Percentiles rank a stretch among this genome's conserved stretches.
These are phyloP conservation scores for Poicephalus meyeri DNA, from an alignment of 2,113 vertebrate species.

Conservation along the genomic window DNA sequence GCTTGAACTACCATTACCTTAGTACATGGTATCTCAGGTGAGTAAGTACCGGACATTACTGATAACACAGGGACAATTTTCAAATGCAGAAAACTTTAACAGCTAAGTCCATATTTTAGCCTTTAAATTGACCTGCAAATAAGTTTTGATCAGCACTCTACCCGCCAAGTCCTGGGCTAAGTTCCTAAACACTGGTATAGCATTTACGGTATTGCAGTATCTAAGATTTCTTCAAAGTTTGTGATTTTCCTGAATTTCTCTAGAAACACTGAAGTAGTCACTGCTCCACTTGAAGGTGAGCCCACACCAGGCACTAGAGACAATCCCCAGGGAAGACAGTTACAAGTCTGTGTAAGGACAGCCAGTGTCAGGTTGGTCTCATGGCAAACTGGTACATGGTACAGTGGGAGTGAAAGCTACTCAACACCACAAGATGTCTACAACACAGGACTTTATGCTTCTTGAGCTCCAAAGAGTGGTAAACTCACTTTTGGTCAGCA, in stretches of 20 bases:
- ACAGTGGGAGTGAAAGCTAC: neutral
- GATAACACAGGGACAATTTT: neutral
- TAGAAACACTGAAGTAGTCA: neutral
- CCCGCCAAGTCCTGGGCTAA: neutral
- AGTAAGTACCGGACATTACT: neutral
- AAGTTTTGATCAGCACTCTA: neutral
- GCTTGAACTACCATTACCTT: neutral
- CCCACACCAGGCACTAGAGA: too few species aligned
- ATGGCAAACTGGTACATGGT: neutral
- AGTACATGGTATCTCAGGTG: neutral
- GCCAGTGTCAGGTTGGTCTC: neutral
- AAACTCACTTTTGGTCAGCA: neutral
- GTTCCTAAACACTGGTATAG: neutral
- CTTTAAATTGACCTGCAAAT: neutral
- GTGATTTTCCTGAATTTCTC: neutral
- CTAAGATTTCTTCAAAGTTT: neutral
- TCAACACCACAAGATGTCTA: neutral
- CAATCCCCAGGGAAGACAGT: fast-evolving
- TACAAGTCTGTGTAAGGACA: neutral
- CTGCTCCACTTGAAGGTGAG: neutral
- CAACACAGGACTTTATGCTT: neutral
- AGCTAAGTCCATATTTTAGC: neutral
- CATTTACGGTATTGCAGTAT: neutral
- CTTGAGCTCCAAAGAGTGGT: neutral
- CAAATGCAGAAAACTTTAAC: neutral